These are phyloP conservation scores for Protobothrops mucrosquamatus DNA, from an alignment of 2,113 vertebrate genomes.

Conservation along the genomic window DNA sequence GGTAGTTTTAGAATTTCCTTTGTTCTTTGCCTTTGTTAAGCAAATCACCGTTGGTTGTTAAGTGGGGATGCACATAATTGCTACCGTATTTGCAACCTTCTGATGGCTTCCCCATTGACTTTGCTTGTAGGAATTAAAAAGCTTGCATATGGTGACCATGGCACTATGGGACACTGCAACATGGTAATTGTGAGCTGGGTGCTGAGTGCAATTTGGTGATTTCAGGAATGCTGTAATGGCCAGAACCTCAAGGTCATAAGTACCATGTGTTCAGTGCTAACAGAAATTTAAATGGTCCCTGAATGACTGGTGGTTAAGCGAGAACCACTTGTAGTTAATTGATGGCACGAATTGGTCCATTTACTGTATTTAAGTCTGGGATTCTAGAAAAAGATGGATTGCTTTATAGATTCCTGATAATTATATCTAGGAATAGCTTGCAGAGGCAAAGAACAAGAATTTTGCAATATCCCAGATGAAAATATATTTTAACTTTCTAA, in stretches of 20 bases:
- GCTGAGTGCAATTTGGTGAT: background rate
- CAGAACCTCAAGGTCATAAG: background rate
- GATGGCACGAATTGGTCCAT: background rate
- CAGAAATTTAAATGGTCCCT: background rate
- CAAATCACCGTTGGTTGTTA: background rate
- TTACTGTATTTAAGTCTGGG: background rate
- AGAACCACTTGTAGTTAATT: background rate
- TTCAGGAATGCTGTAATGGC: background rate
- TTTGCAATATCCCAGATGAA: background rate
- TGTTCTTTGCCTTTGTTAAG: background rate
- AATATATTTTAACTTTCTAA: background rate
- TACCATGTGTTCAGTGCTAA: background rate
- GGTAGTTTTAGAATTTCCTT: background rate
- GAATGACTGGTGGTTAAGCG: background rate
- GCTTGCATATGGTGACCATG: background rate
- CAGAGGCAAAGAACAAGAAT: background rate
- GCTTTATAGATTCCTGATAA: background rate
- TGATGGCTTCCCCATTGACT: background rate
- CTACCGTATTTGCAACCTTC: background rate
- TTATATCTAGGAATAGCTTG: background rate
- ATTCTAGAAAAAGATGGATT: background rate
- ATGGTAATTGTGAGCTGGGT: background rate
- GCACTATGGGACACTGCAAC: background rate
- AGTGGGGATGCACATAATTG: background rate
- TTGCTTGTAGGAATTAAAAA: background rate